A percentile compares a stretch with the other conserved stretches of the same genome.
phyloP scores from a whole-genome alignment of 2,888 invertebrate genomes.

The Drosophila macrothrix region DNA sequence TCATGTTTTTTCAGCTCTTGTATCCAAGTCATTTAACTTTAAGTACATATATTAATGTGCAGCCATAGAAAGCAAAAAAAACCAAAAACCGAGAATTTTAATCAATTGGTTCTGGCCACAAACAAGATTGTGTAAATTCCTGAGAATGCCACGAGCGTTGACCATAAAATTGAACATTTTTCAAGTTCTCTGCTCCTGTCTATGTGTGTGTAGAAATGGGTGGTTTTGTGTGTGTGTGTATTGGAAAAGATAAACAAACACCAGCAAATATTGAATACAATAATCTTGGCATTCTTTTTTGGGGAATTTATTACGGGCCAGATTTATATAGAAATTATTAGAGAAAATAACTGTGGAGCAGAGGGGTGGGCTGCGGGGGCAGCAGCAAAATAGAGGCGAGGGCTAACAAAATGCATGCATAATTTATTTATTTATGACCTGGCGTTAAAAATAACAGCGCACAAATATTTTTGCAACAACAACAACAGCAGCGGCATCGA shows the following conservation, averaged over 20 bases:
- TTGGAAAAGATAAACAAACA: slow-evolving; percentile 69
- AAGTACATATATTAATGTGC: slow-evolving; percentile 1
- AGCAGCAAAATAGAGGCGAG: slow-evolving; percentile 11
- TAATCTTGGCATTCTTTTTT: slow-evolving; percentile 61
- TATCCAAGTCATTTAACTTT: slow-evolving; percentile 8
- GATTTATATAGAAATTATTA: slow-evolving; percentile 65
- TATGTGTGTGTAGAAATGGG: not conserved
- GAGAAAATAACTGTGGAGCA: slow-evolving; percentile 13
- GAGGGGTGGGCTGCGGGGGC: not conserved
- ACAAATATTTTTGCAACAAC: slow-evolving; percentile 71
- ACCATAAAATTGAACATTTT: slow-evolving; percentile 78
- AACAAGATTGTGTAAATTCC: slow-evolving; percentile 59
- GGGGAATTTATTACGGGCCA: slow-evolving; percentile 37
- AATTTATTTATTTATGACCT: slow-evolving; percentile 68
- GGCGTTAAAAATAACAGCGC: slow-evolving; percentile 66
- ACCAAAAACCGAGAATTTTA: slow-evolving; percentile 30
- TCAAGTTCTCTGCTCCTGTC: slow-evolving; percentile 58
- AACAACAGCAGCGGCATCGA: slow-evolving; percentile 21
- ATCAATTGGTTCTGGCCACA: slow-evolving; percentile 68
- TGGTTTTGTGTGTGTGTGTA: slow-evolving; percentile 13
- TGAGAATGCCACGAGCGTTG: slow-evolving; percentile 72
- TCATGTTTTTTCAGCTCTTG: slow-evolving; percentile 2
- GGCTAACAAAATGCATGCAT: slow-evolving; percentile 63
- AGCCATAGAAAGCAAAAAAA: slow-evolving; percentile 35
- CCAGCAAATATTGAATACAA: slow-evolving; percentile 41